Evolutionary conservation across 2,113 vertebrate species (phyloP), one percentile per base, ranked within the genome.

Genomic region (Solea solea): DNA sequence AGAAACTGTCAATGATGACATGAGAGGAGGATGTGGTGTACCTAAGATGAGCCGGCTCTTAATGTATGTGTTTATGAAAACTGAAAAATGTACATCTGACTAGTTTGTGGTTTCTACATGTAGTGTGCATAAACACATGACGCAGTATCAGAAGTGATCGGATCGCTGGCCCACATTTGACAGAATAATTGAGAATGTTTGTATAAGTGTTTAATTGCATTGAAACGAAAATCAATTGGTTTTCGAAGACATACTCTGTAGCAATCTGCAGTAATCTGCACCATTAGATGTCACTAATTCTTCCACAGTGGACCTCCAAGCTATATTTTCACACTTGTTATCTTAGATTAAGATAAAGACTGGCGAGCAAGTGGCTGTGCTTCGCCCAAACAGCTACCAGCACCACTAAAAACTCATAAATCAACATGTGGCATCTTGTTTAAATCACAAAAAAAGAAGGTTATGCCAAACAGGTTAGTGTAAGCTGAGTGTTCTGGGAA

Each of bases 1-100:
- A 76, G 39, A 62, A 64, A 63, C 13, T 5, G n/a, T 52, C 11
- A 53, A 15, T 66, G 46, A 39, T 10, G 34, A 41, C 49, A 41
- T 5, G 53, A 54, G 49, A 39, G 56, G 50, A 62, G 50, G 68
- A 78, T 72, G 68, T 66, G 69, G 63, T 56, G 46, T 27, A 62
- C 44, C 44, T 51, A 64, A 57, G 69, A 73, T n/a, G 51, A 41
- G 55, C 13, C 39, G 45, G 57, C 63, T 72, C 55, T 50, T 34
- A 64, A 60, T 8, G 28, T 27, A 2, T 49, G n/a, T n/a, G n/a
- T n/a, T n/a, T n/a, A n/a, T n/a, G n/a, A n/a, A n/a, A n/a, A n/a
- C n/a, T n/a, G 64, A 49, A 1, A 11, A 9, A 40, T 53, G 44
- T 49, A n/a, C 11, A 34, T 14, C 21, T 63, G 52, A 61, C 50